Evolutionary conservation across 2,113 vertebrate genomes (phyloP).

Genomic region (Gymnocephalus cernua): DNA sequence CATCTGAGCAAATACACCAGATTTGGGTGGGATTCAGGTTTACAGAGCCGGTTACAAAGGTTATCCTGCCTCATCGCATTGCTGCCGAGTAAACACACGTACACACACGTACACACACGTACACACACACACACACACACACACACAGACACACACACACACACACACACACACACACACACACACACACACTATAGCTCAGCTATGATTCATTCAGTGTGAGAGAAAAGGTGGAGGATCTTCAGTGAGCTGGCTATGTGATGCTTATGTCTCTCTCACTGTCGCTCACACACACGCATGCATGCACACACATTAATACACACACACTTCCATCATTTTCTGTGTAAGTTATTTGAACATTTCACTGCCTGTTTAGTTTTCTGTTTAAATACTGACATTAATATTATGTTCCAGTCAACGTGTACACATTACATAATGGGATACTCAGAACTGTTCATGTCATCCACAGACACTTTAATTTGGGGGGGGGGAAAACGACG

Average conservation of each 20-base stretch:
- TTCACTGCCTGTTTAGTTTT: conserved; percentile 24
- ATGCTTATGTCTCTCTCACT: conserved; percentile 13
- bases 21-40: neutral
- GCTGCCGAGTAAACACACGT: conserved; percentile 11
- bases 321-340: conserved; percentile 19
- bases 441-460: conserved; percentile 1
- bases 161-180: conserved; percentile 18
- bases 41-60: conserved; percentile 38
- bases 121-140: conserved; percentile 8
- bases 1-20: conserved; percentile 14
- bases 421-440: conserved; percentile 24
- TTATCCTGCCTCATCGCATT: conserved; percentile 51
- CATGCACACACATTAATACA: neutral
- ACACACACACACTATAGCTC: conserved; percentile 23
- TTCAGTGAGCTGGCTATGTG: conserved; percentile 36
- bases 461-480: conserved; percentile 28
- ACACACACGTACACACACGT: conserved; percentile 15
- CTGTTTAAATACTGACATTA: conserved; percentile 28
- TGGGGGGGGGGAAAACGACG: neutral
- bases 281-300: neutral
- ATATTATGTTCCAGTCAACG: conserved; percentile 11
- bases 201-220: conserved; percentile 51
- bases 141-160: conserved; percentile 3
- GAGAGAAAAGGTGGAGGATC: conserved; percentile 57
- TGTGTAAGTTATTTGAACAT: conserved; percentile 50